Evolutionary conservation across 2,797 vertebrate species (phyloP), one percentile per base, ranked within the genome.

Genomic region (Melanotaenia boesemani): DNA sequence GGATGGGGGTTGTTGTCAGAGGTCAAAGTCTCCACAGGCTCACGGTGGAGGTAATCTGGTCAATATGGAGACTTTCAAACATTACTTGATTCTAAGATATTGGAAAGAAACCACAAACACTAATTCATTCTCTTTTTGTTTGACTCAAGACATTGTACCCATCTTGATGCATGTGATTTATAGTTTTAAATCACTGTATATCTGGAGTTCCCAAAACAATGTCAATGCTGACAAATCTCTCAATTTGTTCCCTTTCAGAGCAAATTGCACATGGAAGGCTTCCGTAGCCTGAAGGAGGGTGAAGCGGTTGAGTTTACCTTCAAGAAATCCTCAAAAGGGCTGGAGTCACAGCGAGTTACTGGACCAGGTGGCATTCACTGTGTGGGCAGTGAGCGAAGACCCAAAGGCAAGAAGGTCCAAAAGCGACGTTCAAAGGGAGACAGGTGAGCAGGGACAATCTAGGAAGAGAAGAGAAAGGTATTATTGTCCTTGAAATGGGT

Each of bases 241-340:
- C 20, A 28, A 0, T 48, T 56, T 74, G 20, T 72, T n/a, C 5
- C 16, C 5, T 61, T 82, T 62, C 90, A 99, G 98, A 99, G 98
- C 90, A 99, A 99, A 86, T 95, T 99, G 76, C 96, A 98, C 91
- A 99, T 99, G 98, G 97, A 99, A 44, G 98, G 97, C 1, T 99
- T 99, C 89, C 97, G 97, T 76, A 99, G 98, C 92, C 93, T 99
- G 86, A 99, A 98, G 91, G 98, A 99, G 86, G 97, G 98, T 0
- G 97, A 99, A 82, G 94, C 94, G 0, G 97, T 99, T 0, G 97
- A 99, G 84, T 99, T 99, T 89, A 97, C 95, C 81, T 99, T 97
- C 92, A 98, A 98, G 92, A 98, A 98, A 80, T 98, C 98, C 0
- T 96, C 96, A 59, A 98, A 99, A 86, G 98, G 97, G 69, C 90